Conservation (phyloP, 1,140 invertebrate species). For the Eurytemora carolleeae region DNA sequence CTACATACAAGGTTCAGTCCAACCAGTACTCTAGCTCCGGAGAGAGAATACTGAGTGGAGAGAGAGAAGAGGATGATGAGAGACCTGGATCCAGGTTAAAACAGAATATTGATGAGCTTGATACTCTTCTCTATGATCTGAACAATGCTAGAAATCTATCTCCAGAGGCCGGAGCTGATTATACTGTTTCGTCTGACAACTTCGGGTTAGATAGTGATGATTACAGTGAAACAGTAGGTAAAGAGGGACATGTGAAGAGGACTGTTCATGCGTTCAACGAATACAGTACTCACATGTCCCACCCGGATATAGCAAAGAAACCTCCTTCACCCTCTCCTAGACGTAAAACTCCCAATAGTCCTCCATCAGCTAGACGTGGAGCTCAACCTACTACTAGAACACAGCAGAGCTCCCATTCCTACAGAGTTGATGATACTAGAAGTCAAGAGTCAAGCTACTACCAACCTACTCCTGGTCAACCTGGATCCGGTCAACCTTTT, state of each 20-base stretch:
- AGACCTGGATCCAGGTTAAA: background rate
- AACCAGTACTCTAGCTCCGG: no score
- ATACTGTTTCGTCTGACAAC: background rate
- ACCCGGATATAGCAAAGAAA: conserved; percentile 1
- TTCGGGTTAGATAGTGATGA: conserved; percentile 7
- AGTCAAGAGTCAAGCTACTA: no score
- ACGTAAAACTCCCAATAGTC: conserved; percentile 1
- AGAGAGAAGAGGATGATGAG: background rate
- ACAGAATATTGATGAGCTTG: conserved; percentile 13
- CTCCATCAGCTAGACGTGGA: background rate
- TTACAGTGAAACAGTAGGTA: conserved; percentile 1
- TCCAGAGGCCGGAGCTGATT: background rate
- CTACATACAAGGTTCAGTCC: no score
- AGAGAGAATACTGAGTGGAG: no score
- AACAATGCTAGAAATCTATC: conserved; percentile 12
- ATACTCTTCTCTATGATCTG: conserved; percentile 11
- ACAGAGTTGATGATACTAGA: no score
- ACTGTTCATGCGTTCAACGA: conserved; percentile 3
- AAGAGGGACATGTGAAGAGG: conserved; percentile 9
- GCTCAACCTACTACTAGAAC: background rate
- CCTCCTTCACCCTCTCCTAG: conserved; percentile 7
- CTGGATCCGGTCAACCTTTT: no score
- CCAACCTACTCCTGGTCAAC: no score
- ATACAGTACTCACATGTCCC: conserved; percentile 2
- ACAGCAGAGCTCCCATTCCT: no score